These are phyloP conservation scores for Rhopalosiphum nymphaeae DNA, from an alignment of 2,888 invertebrate genomes.

Conservation along the genomic window DNA sequence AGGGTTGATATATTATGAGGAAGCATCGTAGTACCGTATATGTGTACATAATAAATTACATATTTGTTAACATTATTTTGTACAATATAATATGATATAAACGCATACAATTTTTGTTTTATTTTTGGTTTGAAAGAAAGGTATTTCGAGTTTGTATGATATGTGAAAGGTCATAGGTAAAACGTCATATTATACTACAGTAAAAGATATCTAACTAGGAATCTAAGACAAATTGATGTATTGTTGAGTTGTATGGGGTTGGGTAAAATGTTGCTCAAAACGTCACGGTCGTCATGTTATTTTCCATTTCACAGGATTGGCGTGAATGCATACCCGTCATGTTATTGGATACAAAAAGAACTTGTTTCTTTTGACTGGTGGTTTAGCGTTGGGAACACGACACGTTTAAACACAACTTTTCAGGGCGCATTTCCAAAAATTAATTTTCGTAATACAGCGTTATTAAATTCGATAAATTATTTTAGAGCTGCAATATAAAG, in stretches of 20 bases:
- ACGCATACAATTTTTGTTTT: neutral
- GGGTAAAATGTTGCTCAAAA: neutral
- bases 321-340: neutral
- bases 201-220: neutral
- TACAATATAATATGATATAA: neutral
- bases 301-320: neutral
- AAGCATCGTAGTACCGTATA: neutral
- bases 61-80: neutral
- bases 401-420: neutral
- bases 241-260: neutral
- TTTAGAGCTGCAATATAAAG: neutral
- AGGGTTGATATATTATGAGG: neutral
- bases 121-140: neutral
- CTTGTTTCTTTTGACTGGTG: neutral
- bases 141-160: neutral
- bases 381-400: neutral
- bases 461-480: neutral
- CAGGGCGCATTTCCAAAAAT: neutral
- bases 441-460: neutral
- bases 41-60: neutral
- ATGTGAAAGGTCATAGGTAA: neutral
- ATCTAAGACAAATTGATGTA: neutral
- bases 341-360: neutral
- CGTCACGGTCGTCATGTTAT: neutral
- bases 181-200: neutral